Conservation (phyloP, 2,113 vertebrate species). For the Callipepla squamata region DNA sequence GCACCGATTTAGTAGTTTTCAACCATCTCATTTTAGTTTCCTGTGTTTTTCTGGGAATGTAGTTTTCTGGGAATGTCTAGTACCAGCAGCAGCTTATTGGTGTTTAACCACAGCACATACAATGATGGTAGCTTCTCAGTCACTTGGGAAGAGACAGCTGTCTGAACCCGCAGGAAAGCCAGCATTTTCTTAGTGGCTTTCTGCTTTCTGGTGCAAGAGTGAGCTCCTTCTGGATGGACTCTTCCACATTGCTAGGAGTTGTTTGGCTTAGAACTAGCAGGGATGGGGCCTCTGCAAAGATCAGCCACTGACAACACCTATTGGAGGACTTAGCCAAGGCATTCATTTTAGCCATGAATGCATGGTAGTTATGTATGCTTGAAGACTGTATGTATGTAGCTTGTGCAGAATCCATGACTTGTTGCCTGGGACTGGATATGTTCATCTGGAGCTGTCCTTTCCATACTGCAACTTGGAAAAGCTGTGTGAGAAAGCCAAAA, state of each 20-base stretch:
- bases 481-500: background rate
- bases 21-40: background rate
- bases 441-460: background rate
- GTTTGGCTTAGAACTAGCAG: background rate
- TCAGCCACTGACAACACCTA: background rate
- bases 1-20: background rate
- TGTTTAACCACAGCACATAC: background rate
- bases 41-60: background rate
- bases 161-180: background rate
- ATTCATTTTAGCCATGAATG: background rate
- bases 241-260: background rate
- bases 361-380: background rate
- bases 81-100: background rate
- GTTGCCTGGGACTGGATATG: background rate
- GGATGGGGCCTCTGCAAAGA: background rate
- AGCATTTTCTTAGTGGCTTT: background rate
- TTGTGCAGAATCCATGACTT: background rate
- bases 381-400: rapidly evolving
- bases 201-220: background rate
- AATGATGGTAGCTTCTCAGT: background rate
- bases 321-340: background rate
- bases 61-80: background rate
- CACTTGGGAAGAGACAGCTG: background rate
- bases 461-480: background rate
- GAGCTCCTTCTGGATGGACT: background rate